phyloP scores from a whole-genome alignment of 2,797 vertebrate genomes.

The Morelia viridis region DNA sequence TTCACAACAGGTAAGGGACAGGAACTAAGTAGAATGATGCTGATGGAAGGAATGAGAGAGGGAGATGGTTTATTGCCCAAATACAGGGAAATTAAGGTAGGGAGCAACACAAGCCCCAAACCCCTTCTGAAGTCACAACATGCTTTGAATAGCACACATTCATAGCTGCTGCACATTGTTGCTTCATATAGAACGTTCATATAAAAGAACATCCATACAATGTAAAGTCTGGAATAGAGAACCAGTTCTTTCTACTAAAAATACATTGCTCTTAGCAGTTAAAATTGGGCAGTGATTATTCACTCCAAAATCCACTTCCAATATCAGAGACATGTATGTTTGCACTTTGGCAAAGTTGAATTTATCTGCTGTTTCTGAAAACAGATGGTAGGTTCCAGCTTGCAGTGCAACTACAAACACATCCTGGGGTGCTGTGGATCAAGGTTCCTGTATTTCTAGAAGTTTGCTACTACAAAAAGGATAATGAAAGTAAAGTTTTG shows the following conservation, averaged over 20 bases:
- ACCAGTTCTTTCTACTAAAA: not conserved
- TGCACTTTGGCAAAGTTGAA: not conserved
- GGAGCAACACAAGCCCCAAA: not conserved
- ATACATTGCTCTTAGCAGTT: not conserved
- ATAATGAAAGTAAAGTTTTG: not conserved
- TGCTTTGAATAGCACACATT: not conserved
- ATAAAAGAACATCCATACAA: not conserved
- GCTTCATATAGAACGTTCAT: not conserved
- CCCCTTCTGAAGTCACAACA: not conserved
- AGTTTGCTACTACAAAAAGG: not conserved
- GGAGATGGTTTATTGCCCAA: not conserved
- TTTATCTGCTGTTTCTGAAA: not conserved
- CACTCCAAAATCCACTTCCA: not conserved
- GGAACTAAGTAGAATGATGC: not conserved
- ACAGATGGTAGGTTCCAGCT: not conserved
- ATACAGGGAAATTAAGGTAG: not conserved
- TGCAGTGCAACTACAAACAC: not conserved
- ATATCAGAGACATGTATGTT: not conserved
- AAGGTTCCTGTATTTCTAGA: not conserved
- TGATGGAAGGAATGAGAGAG: too few species aligned
- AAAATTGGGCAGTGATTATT: not conserved
- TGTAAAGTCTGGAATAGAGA: not conserved
- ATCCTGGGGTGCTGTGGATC: not conserved
- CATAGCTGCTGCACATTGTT: not conserved
- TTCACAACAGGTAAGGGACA: rapidly evolving